Evolutionary conservation across 2,888 invertebrate genomes (phyloP).

Genomic region (Hypolimnas misippus): DNA sequence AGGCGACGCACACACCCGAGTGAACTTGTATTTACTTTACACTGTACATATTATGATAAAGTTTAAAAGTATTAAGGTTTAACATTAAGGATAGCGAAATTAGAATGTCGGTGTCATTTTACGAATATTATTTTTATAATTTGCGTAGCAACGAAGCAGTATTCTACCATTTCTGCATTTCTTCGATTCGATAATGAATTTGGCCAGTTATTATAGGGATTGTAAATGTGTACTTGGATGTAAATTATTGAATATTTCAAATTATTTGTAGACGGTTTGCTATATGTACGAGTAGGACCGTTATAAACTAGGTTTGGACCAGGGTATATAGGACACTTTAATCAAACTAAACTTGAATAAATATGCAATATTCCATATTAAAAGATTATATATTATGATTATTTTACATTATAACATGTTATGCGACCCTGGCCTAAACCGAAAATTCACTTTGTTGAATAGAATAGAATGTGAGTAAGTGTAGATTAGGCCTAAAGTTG

Average conservation of each 20-base stretch:
- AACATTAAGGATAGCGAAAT: slow-evolving; percentile 67
- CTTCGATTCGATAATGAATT: slow-evolving; percentile 41
- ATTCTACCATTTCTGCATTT: slow-evolving; percentile 55
- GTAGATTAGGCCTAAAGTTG: slow-evolving; percentile 63
- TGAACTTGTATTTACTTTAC: slow-evolving; percentile 60
- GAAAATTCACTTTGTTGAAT: slow-evolving; percentile 23
- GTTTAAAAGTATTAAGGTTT: slow-evolving; percentile 71
- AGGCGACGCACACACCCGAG: slow-evolving; percentile 45
- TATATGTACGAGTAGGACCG: slow-evolving; percentile 1
- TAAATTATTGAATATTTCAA: slow-evolving; percentile 15
- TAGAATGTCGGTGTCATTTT: slow-evolving; percentile 58
- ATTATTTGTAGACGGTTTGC: slow-evolving; percentile 10
- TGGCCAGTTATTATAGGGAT: slow-evolving; percentile 48
- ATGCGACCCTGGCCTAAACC: slow-evolving; percentile 16
- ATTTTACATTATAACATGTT: slow-evolving; percentile 12
- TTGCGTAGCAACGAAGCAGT: slow-evolving; percentile 80
- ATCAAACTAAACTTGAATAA: background rate
- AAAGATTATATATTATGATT: slow-evolving; percentile 6
- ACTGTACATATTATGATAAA: slow-evolving; percentile 69
- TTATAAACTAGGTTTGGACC: slow-evolving; percentile 14
- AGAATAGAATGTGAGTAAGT: slow-evolving; percentile 32
- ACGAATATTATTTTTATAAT: slow-evolving; percentile 73
- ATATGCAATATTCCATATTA: slow-evolving; percentile 13
- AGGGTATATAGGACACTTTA: slow-evolving; percentile 8
- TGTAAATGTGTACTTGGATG: slow-evolving; percentile 56